These are phyloP conservation scores for Chrysaora quinquecirrha DNA, from an alignment of 30 jellyfish, hydroid and myxozoan species.

Conservation along the genomic window DNA sequence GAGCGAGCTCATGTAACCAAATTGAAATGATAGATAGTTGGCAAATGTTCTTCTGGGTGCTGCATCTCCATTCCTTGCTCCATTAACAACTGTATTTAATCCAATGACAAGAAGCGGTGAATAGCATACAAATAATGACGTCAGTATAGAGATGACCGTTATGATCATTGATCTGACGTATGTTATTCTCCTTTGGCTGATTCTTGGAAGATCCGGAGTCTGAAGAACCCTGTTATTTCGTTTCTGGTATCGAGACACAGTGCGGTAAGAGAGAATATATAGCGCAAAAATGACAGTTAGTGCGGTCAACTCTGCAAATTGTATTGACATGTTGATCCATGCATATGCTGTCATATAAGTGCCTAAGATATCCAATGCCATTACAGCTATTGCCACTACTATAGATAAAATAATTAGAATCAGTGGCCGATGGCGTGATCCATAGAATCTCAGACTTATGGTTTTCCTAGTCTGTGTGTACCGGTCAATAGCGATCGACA, in stretches of 20 bases:
- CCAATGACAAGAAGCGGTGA: slow-evolving; percentile 53
- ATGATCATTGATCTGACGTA: slow-evolving; percentile 49
- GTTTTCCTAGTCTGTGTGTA: slow-evolving; percentile 38
- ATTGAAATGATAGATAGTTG: slow-evolving; percentile 40
- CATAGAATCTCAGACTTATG: slow-evolving; percentile 28
- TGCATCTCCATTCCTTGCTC: neutral
- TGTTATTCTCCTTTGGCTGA: no score
- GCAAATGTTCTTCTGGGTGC: slow-evolving; percentile 25
- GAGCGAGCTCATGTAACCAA: slow-evolving; percentile 55
- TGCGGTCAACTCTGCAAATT: slow-evolving; percentile 37
- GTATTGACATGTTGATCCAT: slow-evolving; percentile 65
- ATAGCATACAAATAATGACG: slow-evolving; percentile 31
- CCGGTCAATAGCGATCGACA: slow-evolving; percentile 53
- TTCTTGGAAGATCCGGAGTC: neutral
- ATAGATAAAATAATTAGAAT: slow-evolving; percentile 4
- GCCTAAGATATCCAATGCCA: slow-evolving; percentile 41
- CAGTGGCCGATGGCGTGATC: neutral
- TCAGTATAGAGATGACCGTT: slow-evolving; percentile 37
- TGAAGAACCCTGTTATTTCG: slow-evolving; percentile 13
- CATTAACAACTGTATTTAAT: slow-evolving; percentile 5
- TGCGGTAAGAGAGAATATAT: slow-evolving; percentile 44
- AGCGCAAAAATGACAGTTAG: slow-evolving; percentile 14
- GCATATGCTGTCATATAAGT: slow-evolving; percentile 42
- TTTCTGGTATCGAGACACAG: slow-evolving; percentile 34
- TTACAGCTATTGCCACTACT: slow-evolving; percentile 17